These are phyloP conservation scores for Protobothrops flavoviridis DNA, from an alignment of 2,113 vertebrate species.

Conservation along the genomic window DNA sequence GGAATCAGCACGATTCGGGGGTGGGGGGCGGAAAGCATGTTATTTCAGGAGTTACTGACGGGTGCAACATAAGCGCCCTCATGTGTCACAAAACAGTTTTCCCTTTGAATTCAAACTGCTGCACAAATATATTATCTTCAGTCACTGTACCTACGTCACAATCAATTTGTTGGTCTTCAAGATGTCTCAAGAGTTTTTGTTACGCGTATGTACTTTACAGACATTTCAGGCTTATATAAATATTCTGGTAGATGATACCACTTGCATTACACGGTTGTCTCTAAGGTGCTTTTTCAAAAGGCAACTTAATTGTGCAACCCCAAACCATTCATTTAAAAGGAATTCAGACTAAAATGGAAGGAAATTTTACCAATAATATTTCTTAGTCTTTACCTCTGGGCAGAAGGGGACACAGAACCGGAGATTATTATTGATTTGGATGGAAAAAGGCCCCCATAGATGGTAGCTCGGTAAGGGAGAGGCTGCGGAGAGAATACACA, in stretches of 20 bases:
- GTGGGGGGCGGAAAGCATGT: accelerated
- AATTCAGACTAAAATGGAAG: not conserved
- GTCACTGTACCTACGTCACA: not conserved
- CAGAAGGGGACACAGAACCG: slow-evolving; percentile 60
- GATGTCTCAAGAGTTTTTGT: not conserved
- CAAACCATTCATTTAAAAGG: not conserved
- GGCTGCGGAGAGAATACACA: slow-evolving; percentile 49
- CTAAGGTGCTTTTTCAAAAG: not conserved
- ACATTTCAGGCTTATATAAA: not conserved
- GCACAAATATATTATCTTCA: not conserved
- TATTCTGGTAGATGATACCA: not conserved
- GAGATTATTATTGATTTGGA: slow-evolving; percentile 71
- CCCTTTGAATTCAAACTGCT: not conserved
- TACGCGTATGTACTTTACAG: not conserved
- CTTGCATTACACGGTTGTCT: not conserved
- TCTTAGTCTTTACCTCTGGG: slow-evolving; percentile 65
- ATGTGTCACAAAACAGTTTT: not conserved
- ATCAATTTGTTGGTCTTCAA: not conserved
- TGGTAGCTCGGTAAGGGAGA: slow-evolving; percentile 68
- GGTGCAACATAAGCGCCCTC: not conserved
- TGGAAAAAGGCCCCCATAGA: slow-evolving; percentile 70
- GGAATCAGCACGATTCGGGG: not conserved
- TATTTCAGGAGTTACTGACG: not conserved
- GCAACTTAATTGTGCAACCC: not conserved
- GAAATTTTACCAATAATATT: not conserved